phyloP scores from a whole-genome alignment of 2,888 invertebrate species.

The Rhopalosiphum nymphaeae region DNA sequence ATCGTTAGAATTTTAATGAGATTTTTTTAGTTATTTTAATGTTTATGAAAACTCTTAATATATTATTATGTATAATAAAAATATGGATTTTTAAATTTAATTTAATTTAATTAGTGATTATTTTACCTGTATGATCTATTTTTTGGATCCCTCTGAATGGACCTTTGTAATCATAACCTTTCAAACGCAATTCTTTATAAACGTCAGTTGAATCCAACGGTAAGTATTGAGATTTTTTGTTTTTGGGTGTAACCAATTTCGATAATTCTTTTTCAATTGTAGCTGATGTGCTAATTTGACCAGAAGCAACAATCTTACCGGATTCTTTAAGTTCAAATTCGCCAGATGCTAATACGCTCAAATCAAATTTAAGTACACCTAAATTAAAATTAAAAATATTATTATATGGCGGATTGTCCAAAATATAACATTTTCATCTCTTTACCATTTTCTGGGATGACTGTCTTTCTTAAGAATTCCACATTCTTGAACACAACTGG shows the following conservation, averaged over 20 bases:
- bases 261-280: conserved; percentile 77
- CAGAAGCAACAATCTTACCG: conserved; percentile 85
- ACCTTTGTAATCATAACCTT: conserved; percentile 89
- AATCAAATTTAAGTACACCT: conserved; percentile 80
- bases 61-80: neutral
- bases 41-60: neutral
- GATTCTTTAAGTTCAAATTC: conserved; percentile 93
- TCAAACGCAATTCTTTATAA: conserved; percentile 87
- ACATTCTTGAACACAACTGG: conserved; percentile 65
- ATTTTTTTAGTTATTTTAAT: neutral
- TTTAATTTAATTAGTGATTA: neutral
- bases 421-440: neutral
- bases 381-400: conserved; percentile 49
- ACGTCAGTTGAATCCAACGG: conserved; percentile 78
- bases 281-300: conserved; percentile 79
- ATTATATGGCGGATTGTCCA: neutral
- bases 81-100: neutral
- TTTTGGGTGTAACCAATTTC: conserved; percentile 71
- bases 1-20: neutral
- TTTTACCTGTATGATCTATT: conserved; percentile 78
- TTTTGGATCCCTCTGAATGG: conserved; percentile 84
- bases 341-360: conserved; percentile 85
- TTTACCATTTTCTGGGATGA: conserved; percentile 60
- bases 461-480: conserved; percentile 57
- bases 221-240: conserved; percentile 71